Percentiles rank a stretch among this genome's conserved stretches.
Conservation (phyloP, 2,888 invertebrate species). For the Coecobrya sp. region DNA sequence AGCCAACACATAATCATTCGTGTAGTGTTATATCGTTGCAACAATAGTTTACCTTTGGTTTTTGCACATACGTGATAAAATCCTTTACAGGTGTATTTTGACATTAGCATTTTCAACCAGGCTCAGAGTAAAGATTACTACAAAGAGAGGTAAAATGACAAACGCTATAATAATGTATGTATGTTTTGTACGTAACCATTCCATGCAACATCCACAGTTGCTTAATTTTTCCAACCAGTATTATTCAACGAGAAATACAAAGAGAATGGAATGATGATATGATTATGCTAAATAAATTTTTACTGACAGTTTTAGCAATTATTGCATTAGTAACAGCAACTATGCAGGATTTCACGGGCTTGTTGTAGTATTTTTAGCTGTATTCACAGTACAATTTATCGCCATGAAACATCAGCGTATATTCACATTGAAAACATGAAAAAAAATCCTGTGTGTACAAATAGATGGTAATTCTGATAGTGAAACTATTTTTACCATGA, state of each 20-base stretch:
- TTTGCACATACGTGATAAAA: conserved; percentile 66
- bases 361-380: neutral
- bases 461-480: conserved; percentile 13
- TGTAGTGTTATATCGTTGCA: conserved; percentile 17
- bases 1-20: neutral
- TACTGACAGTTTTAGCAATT: conserved; percentile 41
- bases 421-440: neutral
- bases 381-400: neutral
- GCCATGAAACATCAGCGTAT: neutral
- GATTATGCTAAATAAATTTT: conserved; percentile 18
- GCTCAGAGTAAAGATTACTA: neutral
- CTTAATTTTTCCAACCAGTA: neutral
- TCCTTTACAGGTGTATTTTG: conserved; percentile 32
- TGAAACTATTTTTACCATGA: conserved; percentile 5
- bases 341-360: conserved; percentile 28
- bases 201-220: neutral
- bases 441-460: neutral
- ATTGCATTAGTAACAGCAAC: conserved; percentile 67
- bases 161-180: neutral
- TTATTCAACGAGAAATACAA: neutral
- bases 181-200: neutral
- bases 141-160: conserved; percentile 19
- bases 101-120: conserved; percentile 18
- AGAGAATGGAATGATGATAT: neutral
- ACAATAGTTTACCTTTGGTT: conserved; percentile 49